Percentiles rank a stretch among this genome's conserved stretches.
phyloP scores from a whole-genome alignment of 2,113 vertebrate genomes.

The Nansenia antarctica region DNA sequence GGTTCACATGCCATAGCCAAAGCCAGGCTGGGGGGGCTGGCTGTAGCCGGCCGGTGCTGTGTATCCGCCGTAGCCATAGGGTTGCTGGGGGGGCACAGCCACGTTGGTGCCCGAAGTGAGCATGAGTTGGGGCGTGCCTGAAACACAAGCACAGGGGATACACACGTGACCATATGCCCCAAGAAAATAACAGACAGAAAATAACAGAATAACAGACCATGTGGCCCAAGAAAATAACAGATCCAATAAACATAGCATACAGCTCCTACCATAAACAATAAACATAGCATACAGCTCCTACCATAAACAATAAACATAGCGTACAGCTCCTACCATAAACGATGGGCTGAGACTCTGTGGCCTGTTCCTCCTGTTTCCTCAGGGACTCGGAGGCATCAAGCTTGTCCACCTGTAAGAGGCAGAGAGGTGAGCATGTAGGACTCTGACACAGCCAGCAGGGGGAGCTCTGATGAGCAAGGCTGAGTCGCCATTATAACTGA shows the following conservation, averaged over 20 bases:
- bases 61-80: conserved; percentile 94
- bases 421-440: conserved; percentile 26
- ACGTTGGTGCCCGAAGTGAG: conserved; percentile 95
- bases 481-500: conserved; percentile 60
- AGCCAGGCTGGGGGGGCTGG: conserved; percentile 87
- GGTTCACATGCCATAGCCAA: conserved; percentile 95
- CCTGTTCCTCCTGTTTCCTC: conserved; percentile 99
- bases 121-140: conserved; percentile 98
- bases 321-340: conserved; percentile 88
- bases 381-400: conserved; percentile 96
- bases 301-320: background rate
- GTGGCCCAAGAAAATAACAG: too few relatives aligned
- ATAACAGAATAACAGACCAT: too few relatives aligned
- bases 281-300: background rate
- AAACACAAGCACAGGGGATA: conserved; percentile 20
- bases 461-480: background rate
- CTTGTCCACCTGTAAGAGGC: conserved; percentile 89
- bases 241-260: background rate
- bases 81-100: conserved; percentile 92
- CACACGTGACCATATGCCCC: background rate
- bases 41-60: conserved; percentile 83
- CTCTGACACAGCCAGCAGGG: background rate
- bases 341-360: conserved; percentile 97
- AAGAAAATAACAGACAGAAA: background rate
- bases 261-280: background rate